A percentile compares a stretch with the other conserved stretches of the same genome.
phyloP scores from a whole-genome alignment of 1,140 invertebrate genomes.

The Drosophila ananassae region DNA sequence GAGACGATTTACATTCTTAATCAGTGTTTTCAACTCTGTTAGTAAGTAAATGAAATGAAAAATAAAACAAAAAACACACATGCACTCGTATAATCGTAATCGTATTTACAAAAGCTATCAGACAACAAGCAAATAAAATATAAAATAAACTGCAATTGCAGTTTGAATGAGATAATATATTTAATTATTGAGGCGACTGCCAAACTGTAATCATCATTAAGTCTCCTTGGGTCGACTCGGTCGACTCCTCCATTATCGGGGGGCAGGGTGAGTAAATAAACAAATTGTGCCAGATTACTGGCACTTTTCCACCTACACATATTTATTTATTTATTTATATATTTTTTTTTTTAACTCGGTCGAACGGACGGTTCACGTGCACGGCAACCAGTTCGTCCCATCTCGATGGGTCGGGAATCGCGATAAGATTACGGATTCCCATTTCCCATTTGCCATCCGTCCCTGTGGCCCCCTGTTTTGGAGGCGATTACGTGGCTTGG shows the following conservation, averaged over 20 bases:
- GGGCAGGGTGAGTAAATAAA: constrained; percentile 22
- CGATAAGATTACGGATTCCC: constrained; percentile 40
- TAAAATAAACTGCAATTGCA: not conserved
- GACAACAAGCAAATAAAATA: not conserved
- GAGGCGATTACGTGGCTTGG: no score
- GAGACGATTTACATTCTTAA: no score
- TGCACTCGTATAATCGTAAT: no score
- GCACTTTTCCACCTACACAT: not conserved
- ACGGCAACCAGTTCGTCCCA: constrained; percentile 19
- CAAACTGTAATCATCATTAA: constrained; percentile 36
- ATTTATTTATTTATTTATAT: constrained; percentile 25
- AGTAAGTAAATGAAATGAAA: no score
- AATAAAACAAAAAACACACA: no score
- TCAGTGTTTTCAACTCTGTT: no score
- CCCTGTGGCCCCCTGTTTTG: no score
- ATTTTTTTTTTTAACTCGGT: not conserved
- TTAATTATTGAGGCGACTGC: constrained; percentile 4
- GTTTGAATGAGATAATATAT: constrained; percentile 2
- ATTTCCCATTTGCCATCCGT: no score
- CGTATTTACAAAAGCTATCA: not conserved
- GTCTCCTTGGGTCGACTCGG: constrained; percentile 1
- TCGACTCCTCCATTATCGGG: constrained; percentile 11
- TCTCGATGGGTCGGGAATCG: constrained; percentile 14
- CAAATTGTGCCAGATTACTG: constrained; percentile 25
- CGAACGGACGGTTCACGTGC: constrained; percentile 29